These are phyloP conservation scores for Arge pagana DNA, from an alignment of 2,888 invertebrate species.

Conservation along the genomic window DNA sequence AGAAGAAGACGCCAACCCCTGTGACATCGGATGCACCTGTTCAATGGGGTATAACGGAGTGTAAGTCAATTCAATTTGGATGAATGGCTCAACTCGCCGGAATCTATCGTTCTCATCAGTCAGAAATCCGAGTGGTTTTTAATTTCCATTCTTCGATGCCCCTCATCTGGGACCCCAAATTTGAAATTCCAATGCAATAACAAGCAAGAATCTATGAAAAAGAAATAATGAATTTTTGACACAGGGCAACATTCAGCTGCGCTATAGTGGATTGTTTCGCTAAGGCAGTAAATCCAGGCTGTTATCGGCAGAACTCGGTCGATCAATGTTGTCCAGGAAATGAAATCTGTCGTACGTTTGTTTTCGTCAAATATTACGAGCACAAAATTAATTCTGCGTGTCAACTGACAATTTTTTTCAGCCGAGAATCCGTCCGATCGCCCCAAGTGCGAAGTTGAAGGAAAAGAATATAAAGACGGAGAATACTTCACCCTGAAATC, in stretches of 20 bases:
- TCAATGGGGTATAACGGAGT: neutral
- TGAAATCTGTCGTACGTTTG: constrained; percentile 42
- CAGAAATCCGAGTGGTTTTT: neutral
- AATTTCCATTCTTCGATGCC: no score
- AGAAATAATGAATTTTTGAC: constrained; percentile 8
- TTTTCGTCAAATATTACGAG: neutral
- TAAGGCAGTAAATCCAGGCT: constrained; percentile 26
- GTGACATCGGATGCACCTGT: constrained; percentile 42
- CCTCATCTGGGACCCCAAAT: no score
- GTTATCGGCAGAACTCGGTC: constrained; percentile 28
- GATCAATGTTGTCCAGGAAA: constrained; percentile 35
- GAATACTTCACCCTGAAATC: constrained; percentile 35
- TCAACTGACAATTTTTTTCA: constrained; percentile 24
- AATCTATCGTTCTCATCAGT: neutral
- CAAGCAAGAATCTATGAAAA: neutral
- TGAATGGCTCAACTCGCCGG: neutral
- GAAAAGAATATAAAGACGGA: constrained; percentile 40
- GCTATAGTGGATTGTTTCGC: constrained; percentile 38
- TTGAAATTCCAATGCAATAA: neutral
- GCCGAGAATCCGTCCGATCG: constrained; percentile 34
- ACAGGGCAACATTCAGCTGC: constrained; percentile 38
- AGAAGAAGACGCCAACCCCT: constrained; percentile 40
- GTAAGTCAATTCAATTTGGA: neutral
- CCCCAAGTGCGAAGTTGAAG: constrained; percentile 41
- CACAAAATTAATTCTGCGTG: neutral